Base-by-base conservation (phyloP, 2,888 invertebrate genomes). In the Agonopterix alstromeriana region DNA sequence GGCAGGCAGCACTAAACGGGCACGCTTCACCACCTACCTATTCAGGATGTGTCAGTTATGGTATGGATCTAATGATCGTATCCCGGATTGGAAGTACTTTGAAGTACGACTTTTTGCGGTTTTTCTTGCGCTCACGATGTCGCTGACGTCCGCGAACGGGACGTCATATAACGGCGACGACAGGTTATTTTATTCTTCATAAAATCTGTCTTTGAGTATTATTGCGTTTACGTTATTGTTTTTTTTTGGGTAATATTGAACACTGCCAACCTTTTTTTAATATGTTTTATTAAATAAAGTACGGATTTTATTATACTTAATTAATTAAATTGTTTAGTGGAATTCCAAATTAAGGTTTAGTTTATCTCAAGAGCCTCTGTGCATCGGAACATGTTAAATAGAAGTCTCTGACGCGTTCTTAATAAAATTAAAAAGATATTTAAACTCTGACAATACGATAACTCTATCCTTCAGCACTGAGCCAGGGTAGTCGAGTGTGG, bases 31-130 rank as follows among this genome's bases (percentile, higher is more conserved):
- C 80, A 79, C 83, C 82, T 77, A 74, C 84, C 81, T 81, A 79
- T 85, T 84, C 82, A 85, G 85, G 88, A 86, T 84, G 79, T 75
- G 67, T 77, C 80, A 67, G 70, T 82, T 87, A 87, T 85, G 88
- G 86, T 73, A 69, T 72, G 78, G 78, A 70, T 83, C 87, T 87
- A 88, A 88, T 86, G 88, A 86, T 82, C 71, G 75, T 65, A 67
- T 75, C 85, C 82, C 67, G 67, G 60, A 82, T 79, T 76, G 83
- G 82, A 61, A 58, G 65, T 72, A 75, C 74, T 69, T 73, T 73
- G 74, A 75, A 72, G 70, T 72, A 67, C 85, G 57, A 65, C 71
- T 87, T 86, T 84, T 86, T 87, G 65, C 71, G 46, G 55, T 53
- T 65, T 70, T 86, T 83, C 82, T 83, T 83, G 74, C 70, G 58